Percentiles rank a stretch among this genome's conserved stretches.
These are phyloP conservation scores for Mesoligia furuncula DNA, from an alignment of 2,888 invertebrate genomes.

Conservation along the genomic window DNA sequence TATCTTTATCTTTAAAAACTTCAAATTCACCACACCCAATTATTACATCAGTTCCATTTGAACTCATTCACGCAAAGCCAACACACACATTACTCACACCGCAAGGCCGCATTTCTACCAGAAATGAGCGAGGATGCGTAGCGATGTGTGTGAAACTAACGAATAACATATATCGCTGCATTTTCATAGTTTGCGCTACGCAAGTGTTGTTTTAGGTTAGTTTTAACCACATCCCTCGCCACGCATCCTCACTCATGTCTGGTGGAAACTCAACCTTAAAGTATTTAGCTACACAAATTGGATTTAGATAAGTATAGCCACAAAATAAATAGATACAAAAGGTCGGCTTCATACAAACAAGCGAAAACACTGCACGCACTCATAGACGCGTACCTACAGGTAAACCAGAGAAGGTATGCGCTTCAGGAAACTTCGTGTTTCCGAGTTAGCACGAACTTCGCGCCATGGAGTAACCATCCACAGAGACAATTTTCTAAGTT, in stretches of 20 bases:
- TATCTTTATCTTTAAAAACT: not conserved
- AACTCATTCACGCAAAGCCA: not conserved
- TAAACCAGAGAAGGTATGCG: not conserved
- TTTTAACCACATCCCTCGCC: too few species aligned
- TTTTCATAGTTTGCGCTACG: too few species aligned
- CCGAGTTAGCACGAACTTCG: not conserved
- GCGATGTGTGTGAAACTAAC: too few species aligned
- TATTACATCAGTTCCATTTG: not conserved
- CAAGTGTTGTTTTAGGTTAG: too few species aligned
- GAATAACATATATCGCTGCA: too few species aligned
- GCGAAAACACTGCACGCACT: too few species aligned
- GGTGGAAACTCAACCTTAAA: not conserved
- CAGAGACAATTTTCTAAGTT: not conserved
- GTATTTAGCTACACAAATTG: conserved; percentile 39
- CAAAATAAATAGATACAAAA: not conserved
- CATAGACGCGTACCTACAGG: not conserved
- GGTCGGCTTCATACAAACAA: not conserved
- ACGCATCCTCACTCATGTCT: too few species aligned
- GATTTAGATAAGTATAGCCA: not conserved
- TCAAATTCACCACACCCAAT: not conserved
- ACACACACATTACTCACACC: conserved; percentile 8
- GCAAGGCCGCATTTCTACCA: not conserved
- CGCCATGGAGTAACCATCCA: not conserved
- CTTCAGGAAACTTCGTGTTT: not conserved
- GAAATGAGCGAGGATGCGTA: too few species aligned